Evolutionary conservation across 2,113 vertebrate genomes (phyloP), one percentile per base, ranked within the genome.

Genomic region (Motacilla tschutschensis): DNA sequence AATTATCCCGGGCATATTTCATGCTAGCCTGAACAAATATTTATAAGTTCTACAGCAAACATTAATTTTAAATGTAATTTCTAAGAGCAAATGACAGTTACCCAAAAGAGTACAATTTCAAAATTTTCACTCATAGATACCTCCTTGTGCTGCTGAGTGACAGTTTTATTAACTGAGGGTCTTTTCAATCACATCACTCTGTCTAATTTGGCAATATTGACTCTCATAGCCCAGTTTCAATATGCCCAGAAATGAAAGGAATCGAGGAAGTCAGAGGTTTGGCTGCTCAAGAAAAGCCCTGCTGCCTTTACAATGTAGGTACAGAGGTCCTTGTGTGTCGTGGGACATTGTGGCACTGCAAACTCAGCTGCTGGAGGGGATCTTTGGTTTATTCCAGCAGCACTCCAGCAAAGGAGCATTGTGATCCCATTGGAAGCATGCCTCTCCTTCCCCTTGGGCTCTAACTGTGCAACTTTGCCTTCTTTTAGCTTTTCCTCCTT

Each of bases 71-170:
- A 87, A 89, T 80, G 79, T 71, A 83, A 82, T 87, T 85, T 92
- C 85, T 90, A 85, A 85, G 79, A 90, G 91, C 76, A 85, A 87
- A 89, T 77, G 93, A 93, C 79, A 94, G 87, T 83, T 90, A 47
- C 28, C 69, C 77, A 50, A 73, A 90, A 71, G 79, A 89, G 64
- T 44, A 71, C 41, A 76, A 90, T 83, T 93, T 89, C 72, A 66
- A 83, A 89, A 71, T 79, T 71, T 71, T 79, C 48, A 7, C 76
- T 89, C 80, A 90, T 70, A 93, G 89, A 35, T 40, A 41, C 69
- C 41, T 90, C 85, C 77, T 93, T 89, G 79, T 95, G 65, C 83
- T 85, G 77, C 70, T 90, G 89, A 79, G 69, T 83, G 93, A 86
- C 91, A 83, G 85, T 67, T 93, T 85, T 85, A 89, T 90, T 89